Evolutionary conservation across 2,797 vertebrate species (phyloP).

Genomic region (Helicolenus hilgendorfi): DNA sequence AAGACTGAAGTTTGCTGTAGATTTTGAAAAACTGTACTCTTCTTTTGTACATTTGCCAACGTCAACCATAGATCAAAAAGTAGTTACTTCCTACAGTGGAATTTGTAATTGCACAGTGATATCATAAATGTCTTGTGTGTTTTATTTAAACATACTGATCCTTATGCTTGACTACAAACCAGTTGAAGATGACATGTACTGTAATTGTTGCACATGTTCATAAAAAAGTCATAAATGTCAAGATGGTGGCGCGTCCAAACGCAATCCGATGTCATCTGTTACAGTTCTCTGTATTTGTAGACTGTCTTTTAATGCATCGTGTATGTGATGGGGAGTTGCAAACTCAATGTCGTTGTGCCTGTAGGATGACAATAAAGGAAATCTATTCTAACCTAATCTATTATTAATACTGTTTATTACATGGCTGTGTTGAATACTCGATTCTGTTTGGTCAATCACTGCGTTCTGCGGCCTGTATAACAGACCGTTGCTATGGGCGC

Average conservation of each 20-base stretch:
- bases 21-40: neutral
- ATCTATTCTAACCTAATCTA: no score
- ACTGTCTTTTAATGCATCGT: no score
- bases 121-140: neutral
- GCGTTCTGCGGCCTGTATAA: neutral
- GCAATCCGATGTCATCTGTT: no score
- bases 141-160: neutral
- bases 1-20: neutral
- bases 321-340: no score
- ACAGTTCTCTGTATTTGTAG: no score
- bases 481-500: neutral
- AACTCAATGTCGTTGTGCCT: no score
- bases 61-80: neutral
- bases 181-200: neutral
- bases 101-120: neutral
- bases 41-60: neutral
- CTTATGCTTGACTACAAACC: neutral
- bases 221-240: neutral
- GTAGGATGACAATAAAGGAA: no score
- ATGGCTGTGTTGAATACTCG: no score
- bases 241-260: no score
- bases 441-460: no score
- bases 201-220: neutral
- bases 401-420: no score
- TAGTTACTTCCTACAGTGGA: neutral